Evolutionary conservation across 1,140 invertebrate genomes (phyloP), one percentile per base, ranked within the genome.

Genomic region (Drosophila prosaltans): DNA sequence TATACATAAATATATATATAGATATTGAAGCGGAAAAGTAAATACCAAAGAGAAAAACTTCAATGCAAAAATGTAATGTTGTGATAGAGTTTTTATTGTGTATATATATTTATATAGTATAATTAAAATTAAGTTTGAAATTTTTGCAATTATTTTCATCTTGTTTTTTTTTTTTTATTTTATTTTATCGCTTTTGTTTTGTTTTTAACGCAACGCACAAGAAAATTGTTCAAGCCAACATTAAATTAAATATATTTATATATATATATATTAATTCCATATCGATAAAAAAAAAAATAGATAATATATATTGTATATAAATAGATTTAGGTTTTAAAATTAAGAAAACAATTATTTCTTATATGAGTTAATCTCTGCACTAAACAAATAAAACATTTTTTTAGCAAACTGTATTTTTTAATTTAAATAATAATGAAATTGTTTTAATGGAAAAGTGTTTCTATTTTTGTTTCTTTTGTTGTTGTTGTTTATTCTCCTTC

Each of bases 161-260:
- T 51, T 36, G 1, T 67, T 79, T 71, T 86, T 82, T 88, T 89
- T 80, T 36, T 36, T 1, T 36, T 36, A 6, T 36, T 36, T 36
- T 6, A 6, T 36, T 36, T 36, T 36, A 36, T 36, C 32, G 32
- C 32, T 36, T 51, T 51, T 51, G 45, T 80, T 80, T 67, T 79
- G 74, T 86, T 88, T 88, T 89, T 80, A 88, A 88, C 83, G 84
- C 84, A 88, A 88, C 84, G 85, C 83, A 89, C 77, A 82, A 76
- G 57, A 78, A 89, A 80, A 80, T 72, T 57, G 67, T 73, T 80
- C 68, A 81, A 83, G 75, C 72, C 75, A 81, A 82, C 80, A 78
- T 86, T 86, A 82, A 86, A 82, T 78, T 82, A 85, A 39, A 74
- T 70, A 72, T 79, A 26, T 48, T n/a, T 51, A 24, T 61, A 54